phyloP scores from a whole-genome alignment of 2,113 vertebrate genomes.

The Polyodon spathula region DNA sequence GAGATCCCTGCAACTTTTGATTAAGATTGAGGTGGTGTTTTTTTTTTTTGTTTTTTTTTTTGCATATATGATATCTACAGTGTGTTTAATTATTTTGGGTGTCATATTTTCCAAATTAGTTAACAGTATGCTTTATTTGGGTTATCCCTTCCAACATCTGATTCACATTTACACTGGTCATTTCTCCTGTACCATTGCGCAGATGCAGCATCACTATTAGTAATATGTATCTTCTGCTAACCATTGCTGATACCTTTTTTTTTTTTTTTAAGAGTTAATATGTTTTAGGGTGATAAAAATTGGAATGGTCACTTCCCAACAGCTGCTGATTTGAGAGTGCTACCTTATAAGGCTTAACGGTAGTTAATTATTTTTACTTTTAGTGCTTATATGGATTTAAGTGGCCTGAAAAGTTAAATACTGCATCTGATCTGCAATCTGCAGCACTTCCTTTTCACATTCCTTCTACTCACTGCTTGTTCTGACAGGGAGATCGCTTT shows the following conservation, averaged over 20 bases:
- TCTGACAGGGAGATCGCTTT: conserved; percentile 37
- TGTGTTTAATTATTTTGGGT: no score
- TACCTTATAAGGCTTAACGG: not conserved
- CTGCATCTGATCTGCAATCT: not conserved
- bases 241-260: no score
- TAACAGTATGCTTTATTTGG: no score
- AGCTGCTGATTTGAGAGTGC: conserved; percentile 11
- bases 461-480: conserved; percentile 1
- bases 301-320: conserved; percentile 8
- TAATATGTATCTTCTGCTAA: no score
- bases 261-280: conserved; percentile 3
- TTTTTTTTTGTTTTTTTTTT: no score
- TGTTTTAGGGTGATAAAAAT: conserved; percentile 14
- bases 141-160: no score
- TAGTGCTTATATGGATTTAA: conserved; percentile 1
- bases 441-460: not conserved
- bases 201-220: no score
- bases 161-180: no score
- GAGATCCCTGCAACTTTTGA: conserved; percentile 21
- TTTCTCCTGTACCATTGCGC: no score
- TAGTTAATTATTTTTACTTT: not conserved
- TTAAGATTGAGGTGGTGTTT: not conserved
- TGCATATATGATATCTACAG: no score
- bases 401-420: conserved; percentile 3
- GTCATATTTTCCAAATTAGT: no score